Conservation (phyloP, 2,888 invertebrate species). For the Drosophila pullipes region DNA sequence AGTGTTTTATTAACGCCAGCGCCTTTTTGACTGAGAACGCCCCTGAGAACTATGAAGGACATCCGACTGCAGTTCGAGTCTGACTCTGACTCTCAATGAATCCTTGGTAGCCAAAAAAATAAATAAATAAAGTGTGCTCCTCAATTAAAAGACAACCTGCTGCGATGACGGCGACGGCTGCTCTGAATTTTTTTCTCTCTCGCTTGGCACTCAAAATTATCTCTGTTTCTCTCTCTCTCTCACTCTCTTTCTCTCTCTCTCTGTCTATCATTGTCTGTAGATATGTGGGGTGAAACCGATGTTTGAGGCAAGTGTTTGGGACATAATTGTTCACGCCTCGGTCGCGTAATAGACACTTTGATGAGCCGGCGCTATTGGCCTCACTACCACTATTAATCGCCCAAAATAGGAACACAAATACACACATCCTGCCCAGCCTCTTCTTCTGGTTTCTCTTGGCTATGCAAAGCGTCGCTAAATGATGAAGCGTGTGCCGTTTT, state of each 20-base stretch:
- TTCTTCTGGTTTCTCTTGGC: slow-evolving; percentile 1
- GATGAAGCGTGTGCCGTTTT: slow-evolving; percentile 59
- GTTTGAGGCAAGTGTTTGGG: slow-evolving; percentile 74
- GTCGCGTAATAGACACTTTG: slow-evolving; percentile 67
- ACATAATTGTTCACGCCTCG: slow-evolving; percentile 78
- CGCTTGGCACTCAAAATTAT: slow-evolving; percentile 33
- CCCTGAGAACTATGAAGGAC: background rate
- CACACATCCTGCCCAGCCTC: slow-evolving; percentile 53
- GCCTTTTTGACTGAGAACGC: background rate
- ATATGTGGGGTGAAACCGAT: slow-evolving; percentile 50
- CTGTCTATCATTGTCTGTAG: background rate
- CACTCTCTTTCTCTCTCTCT: background rate
- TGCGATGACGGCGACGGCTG: slow-evolving; percentile 60
- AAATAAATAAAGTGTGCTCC: slow-evolving; percentile 33
- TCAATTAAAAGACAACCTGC: slow-evolving; percentile 74
- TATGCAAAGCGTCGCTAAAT: slow-evolving; percentile 73
- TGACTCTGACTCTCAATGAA: slow-evolving; percentile 54
- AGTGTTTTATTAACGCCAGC: slow-evolving; percentile 10
- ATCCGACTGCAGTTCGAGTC: background rate
- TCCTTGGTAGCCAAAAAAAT: slow-evolving; percentile 36
- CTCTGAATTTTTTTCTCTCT: slow-evolving; percentile 51
- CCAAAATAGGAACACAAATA: slow-evolving; percentile 8
- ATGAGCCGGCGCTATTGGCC: slow-evolving; percentile 49
- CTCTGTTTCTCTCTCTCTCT: background rate
- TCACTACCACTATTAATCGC: slow-evolving; percentile 52